Conservation (phyloP, 2,797 vertebrate species). For the Cichlasoma orientale region DNA sequence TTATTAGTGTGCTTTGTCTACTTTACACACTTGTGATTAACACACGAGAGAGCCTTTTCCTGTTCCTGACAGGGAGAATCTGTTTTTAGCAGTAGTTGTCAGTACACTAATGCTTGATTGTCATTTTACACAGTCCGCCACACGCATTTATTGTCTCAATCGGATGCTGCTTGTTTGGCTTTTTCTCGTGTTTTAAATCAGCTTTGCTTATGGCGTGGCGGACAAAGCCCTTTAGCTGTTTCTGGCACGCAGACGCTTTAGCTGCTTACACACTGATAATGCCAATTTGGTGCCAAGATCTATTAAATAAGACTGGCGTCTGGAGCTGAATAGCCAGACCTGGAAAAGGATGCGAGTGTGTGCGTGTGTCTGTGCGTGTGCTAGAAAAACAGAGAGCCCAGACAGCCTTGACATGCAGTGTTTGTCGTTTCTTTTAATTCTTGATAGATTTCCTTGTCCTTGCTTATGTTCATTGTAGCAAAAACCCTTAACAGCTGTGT, state of each 20-base stretch:
- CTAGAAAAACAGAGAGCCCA: conserved; percentile 37
- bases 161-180: conserved; percentile 73
- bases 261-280: conserved; percentile 77
- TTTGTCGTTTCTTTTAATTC: conserved; percentile 43
- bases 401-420: conserved; percentile 34
- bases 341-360: conserved; percentile 30
- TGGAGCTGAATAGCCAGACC: conserved; percentile 67
- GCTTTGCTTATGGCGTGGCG: conserved; percentile 73
- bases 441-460: conserved; percentile 25
- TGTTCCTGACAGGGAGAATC: conserved; percentile 33
- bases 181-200: conserved; percentile 74
- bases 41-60: conserved; percentile 22
- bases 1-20: conserved; percentile 44
- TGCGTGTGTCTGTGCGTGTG: conserved; percentile 35
- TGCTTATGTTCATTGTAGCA: conserved; percentile 13
- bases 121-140: conserved; percentile 71
- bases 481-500: conserved; percentile 29
- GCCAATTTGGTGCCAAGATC: conserved; percentile 79
- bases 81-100: conserved; percentile 63
- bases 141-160: conserved; percentile 73
- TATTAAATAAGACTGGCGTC: conserved; percentile 77
- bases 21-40: conserved; percentile 48
- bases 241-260: conserved; percentile 66
- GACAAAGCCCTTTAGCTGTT: conserved; percentile 76
- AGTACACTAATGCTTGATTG: conserved; percentile 74